Evolutionary conservation across 2,888 invertebrate genomes (phyloP).

Genomic region (Lochmaea capreae): DNA sequence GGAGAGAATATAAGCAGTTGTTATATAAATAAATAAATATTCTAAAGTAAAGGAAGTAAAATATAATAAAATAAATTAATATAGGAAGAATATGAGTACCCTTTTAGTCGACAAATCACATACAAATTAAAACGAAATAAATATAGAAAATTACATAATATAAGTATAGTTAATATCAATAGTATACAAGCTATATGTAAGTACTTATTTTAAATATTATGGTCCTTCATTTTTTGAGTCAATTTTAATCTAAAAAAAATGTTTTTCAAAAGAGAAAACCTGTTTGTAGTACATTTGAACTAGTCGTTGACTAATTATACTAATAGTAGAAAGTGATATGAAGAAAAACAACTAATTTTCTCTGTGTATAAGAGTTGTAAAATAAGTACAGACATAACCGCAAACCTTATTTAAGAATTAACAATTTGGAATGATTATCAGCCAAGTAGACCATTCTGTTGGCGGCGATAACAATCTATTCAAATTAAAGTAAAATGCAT

Average conservation of each 20-base stretch:
- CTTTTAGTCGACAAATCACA: not conserved
- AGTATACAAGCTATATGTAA: not conserved
- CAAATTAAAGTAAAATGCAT: not conserved
- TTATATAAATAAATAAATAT: not conserved
- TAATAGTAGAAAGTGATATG: too few relatives aligned
- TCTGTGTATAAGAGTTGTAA: not conserved
- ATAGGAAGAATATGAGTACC: not conserved
- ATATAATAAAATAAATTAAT: not conserved
- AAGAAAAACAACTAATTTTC: too few relatives aligned
- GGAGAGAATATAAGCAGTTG: not conserved
- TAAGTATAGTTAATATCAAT: not conserved
- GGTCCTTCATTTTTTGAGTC: not conserved
- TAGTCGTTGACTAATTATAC: too few relatives aligned
- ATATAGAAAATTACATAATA: not conserved
- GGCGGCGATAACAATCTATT: not conserved
- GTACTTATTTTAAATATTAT: not conserved
- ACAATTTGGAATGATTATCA: slow-evolving; percentile 2
- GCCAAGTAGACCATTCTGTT: not conserved
- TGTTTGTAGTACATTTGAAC: too few relatives aligned
- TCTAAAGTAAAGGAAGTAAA: not conserved
- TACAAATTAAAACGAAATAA: not conserved
- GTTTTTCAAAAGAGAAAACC: too few relatives aligned
- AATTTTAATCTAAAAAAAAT: too few relatives aligned
- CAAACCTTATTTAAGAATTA: not conserved
- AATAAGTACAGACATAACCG: not conserved